A percentile compares a stretch with the other conserved stretches of the same genome.
These are phyloP conservation scores for Phortica variegata DNA, from an alignment of 1,140 invertebrate species.

Conservation along the genomic window DNA sequence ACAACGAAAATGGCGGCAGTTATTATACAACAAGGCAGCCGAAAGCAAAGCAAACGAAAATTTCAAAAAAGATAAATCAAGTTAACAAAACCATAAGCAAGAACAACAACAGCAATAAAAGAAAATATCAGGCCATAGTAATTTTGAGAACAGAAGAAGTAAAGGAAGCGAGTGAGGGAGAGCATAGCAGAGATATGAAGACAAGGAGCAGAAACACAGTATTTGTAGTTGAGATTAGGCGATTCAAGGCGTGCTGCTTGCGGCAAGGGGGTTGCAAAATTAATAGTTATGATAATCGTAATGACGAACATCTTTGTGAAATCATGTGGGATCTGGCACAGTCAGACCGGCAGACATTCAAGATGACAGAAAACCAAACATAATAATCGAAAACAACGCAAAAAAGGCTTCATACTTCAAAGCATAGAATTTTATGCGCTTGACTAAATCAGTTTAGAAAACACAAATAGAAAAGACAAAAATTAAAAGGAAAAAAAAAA, in stretches of 20 bases:
- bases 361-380: not conserved
- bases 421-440: constrained; percentile 31
- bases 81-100: constrained; percentile 34
- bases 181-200: constrained; percentile 29
- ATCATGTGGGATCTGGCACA: no score
- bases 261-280: no score
- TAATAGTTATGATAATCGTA: no score
- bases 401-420: constrained; percentile 15
- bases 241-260: no score
- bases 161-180: constrained; percentile 25
- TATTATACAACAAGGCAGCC: constrained; percentile 27
- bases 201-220: constrained; percentile 17
- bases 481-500: constrained; percentile 9
- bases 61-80: no score
- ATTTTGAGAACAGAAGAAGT: constrained; percentile 17
- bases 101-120: constrained; percentile 20
- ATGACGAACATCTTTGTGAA: no score
- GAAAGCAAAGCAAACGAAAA: no score
- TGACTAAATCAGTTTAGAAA: constrained; percentile 18
- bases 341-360: constrained; percentile 3
- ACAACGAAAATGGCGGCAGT: constrained; percentile 49
- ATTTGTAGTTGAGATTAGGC: no score
- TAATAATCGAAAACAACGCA: constrained; percentile 7
- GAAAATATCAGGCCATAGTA: constrained; percentile 32
- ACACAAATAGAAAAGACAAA: constrained; percentile 18